phyloP scores from a whole-genome alignment of 1,140 invertebrate genomes.

The Drosophila albomicans region DNA sequence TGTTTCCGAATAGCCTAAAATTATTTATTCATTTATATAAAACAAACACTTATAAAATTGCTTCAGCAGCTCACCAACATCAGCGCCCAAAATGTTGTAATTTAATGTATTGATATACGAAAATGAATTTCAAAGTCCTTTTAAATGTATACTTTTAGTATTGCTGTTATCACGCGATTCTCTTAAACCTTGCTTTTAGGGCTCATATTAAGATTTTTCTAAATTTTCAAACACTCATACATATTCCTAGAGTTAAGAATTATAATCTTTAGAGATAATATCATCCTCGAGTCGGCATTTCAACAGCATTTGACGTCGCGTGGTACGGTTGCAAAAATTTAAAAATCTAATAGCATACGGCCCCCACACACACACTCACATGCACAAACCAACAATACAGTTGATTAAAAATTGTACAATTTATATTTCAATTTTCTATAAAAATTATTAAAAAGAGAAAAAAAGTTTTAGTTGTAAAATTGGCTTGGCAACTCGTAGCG shows the following conservation, averaged over 20 bases:
- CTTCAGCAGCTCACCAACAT: neutral
- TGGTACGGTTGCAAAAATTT: conserved; percentile 56
- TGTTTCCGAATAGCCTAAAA: no score
- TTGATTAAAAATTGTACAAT: conserved; percentile 13
- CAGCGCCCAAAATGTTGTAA: no score
- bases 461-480: conserved; percentile 57
- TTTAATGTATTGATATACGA: neutral
- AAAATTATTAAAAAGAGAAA: conserved; percentile 18
- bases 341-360: conserved; percentile 29
- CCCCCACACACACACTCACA: conserved; percentile 6
- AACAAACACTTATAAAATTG: neutral
- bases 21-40: no score
- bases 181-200: conserved; percentile 11
- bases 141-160: neutral
- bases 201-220: conserved; percentile 23
- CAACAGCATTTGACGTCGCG: conserved; percentile 61
- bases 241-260: conserved; percentile 57
- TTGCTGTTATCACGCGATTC: neutral
- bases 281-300: conserved; percentile 77
- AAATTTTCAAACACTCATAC: conserved; percentile 47
- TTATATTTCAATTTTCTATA: conserved; percentile 27
- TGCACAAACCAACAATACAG: conserved; percentile 4
- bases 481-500: conserved; percentile 78
- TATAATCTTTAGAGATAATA: conserved; percentile 39
- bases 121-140: neutral